A percentile compares a stretch with the other conserved stretches of the same genome.
Conservation (phyloP, 2,113 vertebrate genomes). For the Herpailurus yagouaroundi region DNA sequence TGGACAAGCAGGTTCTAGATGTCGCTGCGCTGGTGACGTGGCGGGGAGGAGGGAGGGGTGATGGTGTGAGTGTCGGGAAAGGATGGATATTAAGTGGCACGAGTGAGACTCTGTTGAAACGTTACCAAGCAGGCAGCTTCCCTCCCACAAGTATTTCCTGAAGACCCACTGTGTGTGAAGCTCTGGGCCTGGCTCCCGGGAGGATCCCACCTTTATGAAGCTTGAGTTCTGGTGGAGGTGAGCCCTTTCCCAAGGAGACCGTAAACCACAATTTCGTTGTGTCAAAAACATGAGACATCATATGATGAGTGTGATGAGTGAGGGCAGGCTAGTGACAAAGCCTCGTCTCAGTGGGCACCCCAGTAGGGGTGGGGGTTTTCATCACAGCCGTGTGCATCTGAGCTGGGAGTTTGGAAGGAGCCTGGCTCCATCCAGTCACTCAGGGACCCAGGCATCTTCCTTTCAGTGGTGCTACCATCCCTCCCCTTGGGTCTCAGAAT, state of each 20-base stretch:
- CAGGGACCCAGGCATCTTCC: background rate
- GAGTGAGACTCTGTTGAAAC: background rate
- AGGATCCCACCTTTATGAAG: background rate
- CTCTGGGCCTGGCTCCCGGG: background rate
- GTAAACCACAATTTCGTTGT: background rate
- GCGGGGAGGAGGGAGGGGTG: too few species aligned
- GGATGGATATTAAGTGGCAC: too few species aligned
- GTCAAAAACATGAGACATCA: background rate
- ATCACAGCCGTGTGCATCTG: background rate
- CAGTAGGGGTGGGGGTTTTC: background rate
- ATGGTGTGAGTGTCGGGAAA: background rate
- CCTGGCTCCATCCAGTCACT: background rate
- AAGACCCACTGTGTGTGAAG: background rate
- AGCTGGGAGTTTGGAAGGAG: background rate
- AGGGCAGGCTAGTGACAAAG: background rate
- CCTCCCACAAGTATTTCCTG: background rate
- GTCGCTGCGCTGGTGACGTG: rapidly evolving
- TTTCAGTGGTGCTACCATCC: background rate
- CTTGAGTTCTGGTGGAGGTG: background rate
- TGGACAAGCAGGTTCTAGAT: background rate
- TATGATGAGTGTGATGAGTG: background rate
- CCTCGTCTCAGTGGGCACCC: background rate
- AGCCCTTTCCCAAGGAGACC: background rate
- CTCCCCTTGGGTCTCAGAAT: background rate
- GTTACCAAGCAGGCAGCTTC: background rate